Evolutionary conservation across 2,797 vertebrate genomes (phyloP), one percentile per base, ranked within the genome.

Genomic region (Sylvilagus floridanus): DNA sequence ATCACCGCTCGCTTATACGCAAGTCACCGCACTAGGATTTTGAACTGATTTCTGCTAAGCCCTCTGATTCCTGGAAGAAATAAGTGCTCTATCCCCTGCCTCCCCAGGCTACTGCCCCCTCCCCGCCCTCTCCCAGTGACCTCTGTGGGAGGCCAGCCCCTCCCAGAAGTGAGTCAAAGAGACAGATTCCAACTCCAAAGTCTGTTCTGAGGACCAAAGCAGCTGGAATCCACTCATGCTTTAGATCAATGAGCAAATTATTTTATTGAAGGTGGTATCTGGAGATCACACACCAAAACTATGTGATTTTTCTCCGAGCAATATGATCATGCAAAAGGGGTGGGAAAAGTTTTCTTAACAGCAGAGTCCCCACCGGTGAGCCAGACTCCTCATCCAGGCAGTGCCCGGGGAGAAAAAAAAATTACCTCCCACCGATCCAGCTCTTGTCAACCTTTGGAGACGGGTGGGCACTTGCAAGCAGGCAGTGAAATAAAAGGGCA

Each of bases 11-110:
- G 91, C 93, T 97, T 95, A 97, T 97, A 91, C 88, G 96, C 94
- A 97, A 97, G 98, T 97, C 78, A 97, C 96, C 92, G 93, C 96
- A 82, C 96, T 54, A 95, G 84, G 84, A 87, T 96, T 98, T 96
- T 97, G 91, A 88, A 94, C 87, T 94, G 94, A 96, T 95, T 97
- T 96, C 96, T 95, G 95, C 94, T 96, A 95, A 96, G 90, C 73
- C 71, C 62, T 97, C 90, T 93, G 94, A 90, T 96, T 98, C 96
- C 97, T 96, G 95, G 97, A 47, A 98, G 98, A 98, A 98, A 97
- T 97, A 98, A 98, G 97, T 97, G 92, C 98, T 98, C 97, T 91
- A 91, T 96, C 87, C 88, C 96, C 95, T 97, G 96, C 92, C 96
- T 97, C 97, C 97, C 98, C 97, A 90, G 97, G 97, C 95, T 93